These are phyloP conservation scores for Ptycholaimellus sp. DNA, from an alignment of 2,888 invertebrate genomes.

Conservation along the genomic window DNA sequence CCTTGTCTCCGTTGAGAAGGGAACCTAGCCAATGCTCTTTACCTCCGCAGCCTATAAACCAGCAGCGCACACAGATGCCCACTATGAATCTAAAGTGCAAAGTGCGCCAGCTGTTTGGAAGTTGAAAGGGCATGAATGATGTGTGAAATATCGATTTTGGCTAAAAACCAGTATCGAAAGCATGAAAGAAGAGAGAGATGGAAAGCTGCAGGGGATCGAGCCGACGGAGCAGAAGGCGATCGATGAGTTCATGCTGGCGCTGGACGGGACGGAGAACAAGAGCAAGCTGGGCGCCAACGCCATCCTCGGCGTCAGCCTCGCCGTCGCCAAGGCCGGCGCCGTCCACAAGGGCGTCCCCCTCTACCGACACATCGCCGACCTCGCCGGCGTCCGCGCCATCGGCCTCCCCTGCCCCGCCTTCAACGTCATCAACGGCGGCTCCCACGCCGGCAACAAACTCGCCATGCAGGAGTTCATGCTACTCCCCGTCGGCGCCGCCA, in stretches of 20 bases:
- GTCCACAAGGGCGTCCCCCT: slow-evolving; percentile 46
- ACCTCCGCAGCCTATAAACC: too few species aligned
- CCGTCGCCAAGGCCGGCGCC: slow-evolving; percentile 84
- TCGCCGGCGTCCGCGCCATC: slow-evolving; percentile 49
- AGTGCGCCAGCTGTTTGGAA: too few species aligned
- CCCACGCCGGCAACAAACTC: slow-evolving; percentile 79
- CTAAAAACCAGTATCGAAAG: too few species aligned
- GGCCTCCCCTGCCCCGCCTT: slow-evolving; percentile 83
- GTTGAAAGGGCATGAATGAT: too few species aligned
- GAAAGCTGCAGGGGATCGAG: slow-evolving; percentile 40
- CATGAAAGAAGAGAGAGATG: too few species aligned
- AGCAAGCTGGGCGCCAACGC: slow-evolving; percentile 49
- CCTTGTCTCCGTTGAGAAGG: too few species aligned
- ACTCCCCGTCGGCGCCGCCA: slow-evolving; percentile 57
- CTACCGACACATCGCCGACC: slow-evolving; percentile 58
- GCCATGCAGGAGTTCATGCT: slow-evolving; percentile 63
- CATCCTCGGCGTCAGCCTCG: slow-evolving; percentile 79
- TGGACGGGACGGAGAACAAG: slow-evolving; percentile 92
- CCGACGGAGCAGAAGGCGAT: slow-evolving; percentile 57
- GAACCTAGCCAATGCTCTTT: too few species aligned
- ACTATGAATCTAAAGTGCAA: too few species aligned
- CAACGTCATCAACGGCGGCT: slow-evolving; percentile 93
- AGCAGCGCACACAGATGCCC: too few species aligned
- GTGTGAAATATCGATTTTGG: too few species aligned
- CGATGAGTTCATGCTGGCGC: slow-evolving; percentile 53